Percentiles rank a stretch among this genome's conserved stretches.
Conservation (phyloP, 2,113 vertebrate species). For the Echinops telfairi region DNA sequence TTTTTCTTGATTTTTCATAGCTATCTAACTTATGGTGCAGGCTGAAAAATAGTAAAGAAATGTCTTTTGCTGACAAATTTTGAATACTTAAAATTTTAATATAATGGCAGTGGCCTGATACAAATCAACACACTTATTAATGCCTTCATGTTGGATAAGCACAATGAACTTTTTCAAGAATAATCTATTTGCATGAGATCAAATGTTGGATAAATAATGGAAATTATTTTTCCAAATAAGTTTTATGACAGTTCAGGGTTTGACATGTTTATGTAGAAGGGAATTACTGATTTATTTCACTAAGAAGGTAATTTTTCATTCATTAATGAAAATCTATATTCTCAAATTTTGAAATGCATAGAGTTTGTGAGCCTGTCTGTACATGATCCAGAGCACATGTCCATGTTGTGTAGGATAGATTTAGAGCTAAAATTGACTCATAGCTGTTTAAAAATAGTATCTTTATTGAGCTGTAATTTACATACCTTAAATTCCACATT, state of each 20-base stretch:
- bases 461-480: not conserved
- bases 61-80: slow-evolving; percentile 41
- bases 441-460: not conserved
- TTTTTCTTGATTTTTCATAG: slow-evolving; percentile 43
- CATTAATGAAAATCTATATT: not conserved
- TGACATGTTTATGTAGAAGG: not conserved
- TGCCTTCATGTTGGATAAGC: not conserved
- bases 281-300: not conserved
- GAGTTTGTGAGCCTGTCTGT: not conserved
- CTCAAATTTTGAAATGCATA: not conserved
- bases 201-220: not conserved
- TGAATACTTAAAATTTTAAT: slow-evolving; percentile 44
- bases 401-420: not conserved
- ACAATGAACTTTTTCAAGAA: slow-evolving; percentile 2
- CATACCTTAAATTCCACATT: not conserved
- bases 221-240: not conserved
- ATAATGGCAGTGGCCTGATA: not conserved
- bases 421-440: slow-evolving; percentile 24
- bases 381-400: not conserved
- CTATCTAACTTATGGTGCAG: not conserved
- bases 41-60: slow-evolving; percentile 39
- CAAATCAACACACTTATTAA: slow-evolving; percentile 39
- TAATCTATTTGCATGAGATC: not conserved
- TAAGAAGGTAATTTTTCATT: not conserved
- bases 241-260: not conserved